These are phyloP conservation scores for Belonocnema kinseyi DNA, from an alignment of 1,140 invertebrate genomes.

Conservation along the genomic window DNA sequence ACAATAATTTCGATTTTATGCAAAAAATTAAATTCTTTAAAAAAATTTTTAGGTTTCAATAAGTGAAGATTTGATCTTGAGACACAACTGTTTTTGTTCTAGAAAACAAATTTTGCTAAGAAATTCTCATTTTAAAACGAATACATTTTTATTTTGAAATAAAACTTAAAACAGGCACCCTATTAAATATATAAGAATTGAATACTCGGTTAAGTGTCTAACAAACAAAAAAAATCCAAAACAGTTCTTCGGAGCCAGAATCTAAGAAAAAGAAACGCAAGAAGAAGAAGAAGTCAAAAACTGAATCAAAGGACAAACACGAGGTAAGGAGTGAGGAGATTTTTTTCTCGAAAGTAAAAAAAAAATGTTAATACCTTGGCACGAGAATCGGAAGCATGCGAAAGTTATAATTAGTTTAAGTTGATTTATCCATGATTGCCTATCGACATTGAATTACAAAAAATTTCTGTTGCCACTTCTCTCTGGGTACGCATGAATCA, in stretches of 20 bases:
- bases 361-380: conserved; percentile 59
- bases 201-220: no score
- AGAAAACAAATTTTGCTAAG: no score
- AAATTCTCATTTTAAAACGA: no score
- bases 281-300: conserved; percentile 66
- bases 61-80: no score
- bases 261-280: conserved; percentile 69
- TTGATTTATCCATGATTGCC: conserved; percentile 52
- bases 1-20: no score
- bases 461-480: conserved; percentile 53
- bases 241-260: conserved; percentile 64
- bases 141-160: no score
- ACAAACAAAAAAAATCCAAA: background rate
- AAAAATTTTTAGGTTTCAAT: no score
- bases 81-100: no score
- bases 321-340: conserved; percentile 59
- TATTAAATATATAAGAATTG: no score
- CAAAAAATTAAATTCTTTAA: no score
- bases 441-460: conserved; percentile 49
- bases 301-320: conserved; percentile 64
- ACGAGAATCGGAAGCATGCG: conserved; percentile 67
- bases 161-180: no score
- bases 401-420: conserved; percentile 51
- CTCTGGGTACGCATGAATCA: conserved; percentile 63
- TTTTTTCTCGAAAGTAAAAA: conserved; percentile 39